phyloP scores from a whole-genome alignment of 2,888 invertebrate species.

The Thera britannica region DNA sequence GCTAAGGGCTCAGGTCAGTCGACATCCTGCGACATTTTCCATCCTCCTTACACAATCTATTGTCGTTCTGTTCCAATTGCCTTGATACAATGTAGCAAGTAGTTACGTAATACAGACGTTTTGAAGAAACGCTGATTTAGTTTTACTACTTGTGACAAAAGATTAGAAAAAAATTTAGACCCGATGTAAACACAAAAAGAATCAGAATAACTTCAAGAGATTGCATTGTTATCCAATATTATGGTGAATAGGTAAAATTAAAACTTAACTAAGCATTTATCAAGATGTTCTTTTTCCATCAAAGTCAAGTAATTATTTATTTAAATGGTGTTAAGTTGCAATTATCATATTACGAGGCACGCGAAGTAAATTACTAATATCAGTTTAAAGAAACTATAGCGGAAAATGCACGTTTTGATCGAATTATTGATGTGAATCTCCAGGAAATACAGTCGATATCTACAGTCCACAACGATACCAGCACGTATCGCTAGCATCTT shows the following conservation, averaged over 20 bases:
- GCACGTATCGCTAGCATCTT: conserved; percentile 24
- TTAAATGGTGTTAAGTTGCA: conserved; percentile 22
- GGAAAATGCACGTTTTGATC: conserved; percentile 65
- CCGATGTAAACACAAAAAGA: too few relatives aligned
- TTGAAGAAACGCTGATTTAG: conserved; percentile 36
- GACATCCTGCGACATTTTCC: conserved; percentile 67
- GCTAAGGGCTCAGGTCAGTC: conserved; percentile 22
- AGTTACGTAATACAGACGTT: conserved; percentile 45
- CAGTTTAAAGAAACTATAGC: conserved; percentile 47
- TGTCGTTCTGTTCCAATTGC: conserved; percentile 76
- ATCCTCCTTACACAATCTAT: conserved; percentile 67
- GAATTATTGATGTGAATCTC: conserved; percentile 77
- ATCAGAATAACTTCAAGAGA: not conserved
- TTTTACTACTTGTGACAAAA: conserved; percentile 32
- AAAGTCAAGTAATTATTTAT: conserved; percentile 13
- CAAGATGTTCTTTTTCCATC: not conserved
- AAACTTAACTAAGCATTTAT: too few relatives aligned
- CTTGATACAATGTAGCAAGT: conserved; percentile 58
- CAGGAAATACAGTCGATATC: conserved; percentile 64
- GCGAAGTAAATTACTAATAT: conserved; percentile 32
- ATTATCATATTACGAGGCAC: conserved; percentile 29
- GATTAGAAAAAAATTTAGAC: not conserved
- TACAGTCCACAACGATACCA: conserved; percentile 32
- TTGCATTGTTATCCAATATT: not conserved
- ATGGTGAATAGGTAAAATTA: conserved; percentile 2